Evolutionary conservation across 2,888 invertebrate species (phyloP), one percentile per base, ranked within the genome.

Genomic region (Metallyticus violacea): DNA sequence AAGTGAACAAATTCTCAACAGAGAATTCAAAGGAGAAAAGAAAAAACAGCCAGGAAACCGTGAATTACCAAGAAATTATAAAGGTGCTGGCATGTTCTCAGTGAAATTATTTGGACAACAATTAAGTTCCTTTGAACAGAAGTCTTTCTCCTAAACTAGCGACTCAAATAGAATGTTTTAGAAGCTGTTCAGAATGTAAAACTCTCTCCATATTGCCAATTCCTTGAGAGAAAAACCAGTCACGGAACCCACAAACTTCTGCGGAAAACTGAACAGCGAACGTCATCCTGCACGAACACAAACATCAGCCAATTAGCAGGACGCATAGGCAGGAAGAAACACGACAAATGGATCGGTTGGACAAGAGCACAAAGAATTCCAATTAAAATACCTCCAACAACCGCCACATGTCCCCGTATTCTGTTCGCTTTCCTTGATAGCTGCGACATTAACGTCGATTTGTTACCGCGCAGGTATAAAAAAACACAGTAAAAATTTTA

Each of bases 331-430:
- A 62, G 40, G 22, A 62, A 62, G 40, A 62, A 62, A 62, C 40
- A 62, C 40, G 40, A 62, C 40, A 62, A 62, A 62, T 62, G 40
- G 40, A 62, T 62, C 40, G 40, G 62, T 76, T 76, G 82, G 62
- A 76, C 82, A 62, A 62, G 82, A 82, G 82, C 26, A 30, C 80
- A 80, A 86, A 87, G 87, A 87, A 87, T 87, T 87, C 87, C 85
- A 86, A 87, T 87, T 87, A 87, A 87, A 87, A 87, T 87, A 80
- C 87, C 86, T 62, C 40, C 40, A 62, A 62, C 40, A 62, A 62
- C 40, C 40, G 40, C 40, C 40, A 62, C 40, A 62, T 62, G 40
- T 62, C 40, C 40, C 40, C 22, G 40, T 22, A 62, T 62, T 62
- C 40, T 62, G 40, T 62, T 62, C 40, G 9, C 22, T 62, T 62